Base-by-base conservation (phyloP, 2,797 vertebrate species). In the Cynodonichthys magdalenae region DNA sequence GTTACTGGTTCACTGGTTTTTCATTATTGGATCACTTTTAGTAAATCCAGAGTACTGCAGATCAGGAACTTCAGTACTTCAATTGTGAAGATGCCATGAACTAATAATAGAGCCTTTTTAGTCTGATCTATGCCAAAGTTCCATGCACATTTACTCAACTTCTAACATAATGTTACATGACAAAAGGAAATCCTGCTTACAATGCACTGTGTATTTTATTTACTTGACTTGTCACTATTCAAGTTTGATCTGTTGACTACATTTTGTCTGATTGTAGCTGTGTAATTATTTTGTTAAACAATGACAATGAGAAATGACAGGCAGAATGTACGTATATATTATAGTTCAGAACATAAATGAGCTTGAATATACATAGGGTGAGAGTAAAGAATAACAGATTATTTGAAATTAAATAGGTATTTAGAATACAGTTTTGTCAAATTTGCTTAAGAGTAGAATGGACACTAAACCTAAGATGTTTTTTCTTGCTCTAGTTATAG, bases 371-470 rank as follows among this genome's bases (percentile, higher is more conserved):
- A 59, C 20, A 28, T 61, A 67, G 45, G 15, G 42, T 45, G 15
- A 61, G 48, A 52, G 29, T 58, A 69, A 63, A 71, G 49, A 80
- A 61, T 57, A 79, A 69, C 53, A 53, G 18, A 6, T 20, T 24
- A 2, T 24, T 24, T 24, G 24, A 24, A 24, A 24, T 24, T 2
- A 2, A 2, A 24, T 2, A 24, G 3, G 24, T 24, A 24, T 24
- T 72, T 74, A 81, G 87, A 80, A 79, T 55, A 55, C 64, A 80
- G 68, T 74, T 63, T 71, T 81, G 80, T 82, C 59, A 17, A 60
- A 75, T 66, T 53, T 52, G 48, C 65, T 78, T 49, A 51, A 69
- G 87, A 84, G 66, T 86, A 84, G 79, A 75, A 77, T 84, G 82
- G 57, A 62, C 53, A 59, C 60, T 68, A 69, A 80, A 49, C 19